Conservation (phyloP, 1,140 invertebrate genomes). For the Drosophila dunni region DNA sequence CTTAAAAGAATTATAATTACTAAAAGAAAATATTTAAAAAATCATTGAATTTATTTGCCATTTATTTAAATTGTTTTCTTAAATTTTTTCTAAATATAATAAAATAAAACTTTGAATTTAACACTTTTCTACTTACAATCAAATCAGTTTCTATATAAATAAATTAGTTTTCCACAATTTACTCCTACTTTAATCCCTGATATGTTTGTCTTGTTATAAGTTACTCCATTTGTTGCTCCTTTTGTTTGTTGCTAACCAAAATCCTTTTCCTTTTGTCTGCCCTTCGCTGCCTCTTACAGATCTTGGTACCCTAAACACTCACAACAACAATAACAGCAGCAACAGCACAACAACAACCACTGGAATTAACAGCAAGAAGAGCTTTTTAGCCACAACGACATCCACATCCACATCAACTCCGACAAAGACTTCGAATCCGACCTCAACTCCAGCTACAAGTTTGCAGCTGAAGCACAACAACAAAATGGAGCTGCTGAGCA, state of each 20-base stretch:
- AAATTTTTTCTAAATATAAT: neutral
- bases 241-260: conserved; percentile 63
- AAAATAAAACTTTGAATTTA: neutral
- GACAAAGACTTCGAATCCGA: conserved; percentile 23
- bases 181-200: neutral
- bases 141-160: neutral
- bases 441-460: conserved; percentile 18
- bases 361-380: conserved; percentile 29
- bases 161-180: neutral
- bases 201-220: neutral
- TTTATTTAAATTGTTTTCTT: neutral
- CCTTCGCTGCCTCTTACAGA: conserved; percentile 44
- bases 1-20: no score
- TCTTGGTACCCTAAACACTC: conserved; percentile 73
- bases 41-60: no score
- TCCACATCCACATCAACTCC: conserved; percentile 10
- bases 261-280: conserved; percentile 30
- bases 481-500: conserved; percentile 81
- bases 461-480: conserved; percentile 44
- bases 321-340: conserved; percentile 57
- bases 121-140: no score
- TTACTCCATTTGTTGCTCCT: conserved; percentile 37
- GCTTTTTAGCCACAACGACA: neutral
- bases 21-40: no score
- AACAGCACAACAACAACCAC: conserved; percentile 25